Evolutionary conservation across 2,888 invertebrate species (phyloP), one percentile per base, ranked within the genome.

Genomic region (Camponotus fellah): DNA sequence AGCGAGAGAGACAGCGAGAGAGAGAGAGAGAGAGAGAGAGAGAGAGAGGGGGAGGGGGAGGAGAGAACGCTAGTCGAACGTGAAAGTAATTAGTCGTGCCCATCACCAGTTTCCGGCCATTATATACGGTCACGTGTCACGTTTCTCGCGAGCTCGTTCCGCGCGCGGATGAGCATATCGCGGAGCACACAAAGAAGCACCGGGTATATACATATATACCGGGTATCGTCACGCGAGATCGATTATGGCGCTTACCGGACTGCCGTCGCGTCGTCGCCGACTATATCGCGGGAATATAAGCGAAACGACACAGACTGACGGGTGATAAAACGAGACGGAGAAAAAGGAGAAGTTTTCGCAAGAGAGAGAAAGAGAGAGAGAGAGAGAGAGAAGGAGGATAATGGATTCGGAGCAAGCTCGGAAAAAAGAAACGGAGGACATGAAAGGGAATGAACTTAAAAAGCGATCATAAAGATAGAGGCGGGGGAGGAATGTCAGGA

Each of bases 11-110:
- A 65, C n/a, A n/a, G n/a, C n/a, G 49, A 64, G 75, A 64, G 46
- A 43, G 43, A 34, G 40, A 26, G 65, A 9, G 60, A 66, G 69
- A 68, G n/a, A 40, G 12, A 65, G 49, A 64, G 75, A 64, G 46
- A 43, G 43, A 34, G 40, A 26, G 65, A 9, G 60, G 12, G 40
- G 6, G 43, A 62, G 34, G 12, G 37, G 3, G 17, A 21, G 40
- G 40, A 40, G 12, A 14, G 81, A 81, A 32, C 14, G 43, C 2
- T 26, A 80, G 80, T 74, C 84, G 79, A 85, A 89, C 89, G 89
- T 32, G 83, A 83, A 85, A 83, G 89, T 89, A 89, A 89, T 89
- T 89, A 89, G 89, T 89, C 84, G 84, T 85, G 87, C 82, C 89
- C 87, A 89, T 89, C 89, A 76, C 62, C 79, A 80, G 85, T 87